Conservation (phyloP, 37 sponge, comb jelly and placozoan species). For the Spongilla lacustris region DNA sequence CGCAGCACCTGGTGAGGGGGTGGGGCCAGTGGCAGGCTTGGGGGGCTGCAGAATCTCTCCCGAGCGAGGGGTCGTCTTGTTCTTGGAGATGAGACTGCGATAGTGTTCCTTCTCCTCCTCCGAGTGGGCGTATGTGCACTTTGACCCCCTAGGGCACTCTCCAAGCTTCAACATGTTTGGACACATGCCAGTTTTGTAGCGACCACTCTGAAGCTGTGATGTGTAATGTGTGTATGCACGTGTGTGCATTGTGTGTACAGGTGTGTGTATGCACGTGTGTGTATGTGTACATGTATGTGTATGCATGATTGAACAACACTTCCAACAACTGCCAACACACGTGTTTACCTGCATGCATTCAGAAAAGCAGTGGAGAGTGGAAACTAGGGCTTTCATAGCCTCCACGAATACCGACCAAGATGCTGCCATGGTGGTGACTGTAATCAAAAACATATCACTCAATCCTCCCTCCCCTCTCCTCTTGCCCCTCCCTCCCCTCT, state of each 20-base stretch:
- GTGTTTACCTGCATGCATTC: constrained; percentile 58
- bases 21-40: background rate
- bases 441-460: background rate
- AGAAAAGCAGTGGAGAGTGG: constrained; percentile 54
- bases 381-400: constrained; percentile 40
- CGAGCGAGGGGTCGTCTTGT: background rate
- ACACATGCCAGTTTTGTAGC: constrained; percentile 92
- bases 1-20: background rate
- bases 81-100: background rate
- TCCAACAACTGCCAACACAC: too few relatives aligned
- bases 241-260: background rate
- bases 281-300: constrained; percentile 6
- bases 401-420: constrained; percentile 35
- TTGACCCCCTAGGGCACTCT: constrained; percentile 80
- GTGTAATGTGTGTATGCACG: background rate
- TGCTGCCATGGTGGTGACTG: constrained; percentile 18
- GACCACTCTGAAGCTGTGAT: constrained; percentile 59
- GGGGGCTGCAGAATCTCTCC: background rate
- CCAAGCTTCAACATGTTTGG: constrained; percentile 68
- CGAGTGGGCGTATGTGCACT: constrained; percentile 92
- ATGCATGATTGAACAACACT: too few relatives aligned
- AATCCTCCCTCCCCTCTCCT: background rate
- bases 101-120: constrained; percentile 81
- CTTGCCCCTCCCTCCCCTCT: too few relatives aligned
- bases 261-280: background rate